phyloP scores from a whole-genome alignment of 2,113 vertebrate species.

The Amia ocellicauda region DNA sequence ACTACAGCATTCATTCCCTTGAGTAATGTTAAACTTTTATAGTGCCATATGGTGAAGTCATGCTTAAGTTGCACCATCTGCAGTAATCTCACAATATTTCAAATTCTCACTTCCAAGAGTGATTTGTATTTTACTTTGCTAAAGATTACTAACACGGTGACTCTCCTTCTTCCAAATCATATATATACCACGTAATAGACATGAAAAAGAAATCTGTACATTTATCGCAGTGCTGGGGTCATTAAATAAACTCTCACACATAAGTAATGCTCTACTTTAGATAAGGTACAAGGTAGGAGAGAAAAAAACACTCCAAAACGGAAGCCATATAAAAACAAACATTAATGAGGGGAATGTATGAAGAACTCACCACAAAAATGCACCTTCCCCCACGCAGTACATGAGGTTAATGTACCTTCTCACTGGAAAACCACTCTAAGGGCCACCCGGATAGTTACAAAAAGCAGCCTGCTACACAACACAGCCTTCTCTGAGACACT shows the following conservation, averaged over 20 bases:
- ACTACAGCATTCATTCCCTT: constrained; percentile 19
- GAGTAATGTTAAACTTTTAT: constrained; percentile 21
- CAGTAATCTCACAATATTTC: constrained; percentile 17
- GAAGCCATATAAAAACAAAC: constrained; percentile 32
- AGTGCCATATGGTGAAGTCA: constrained; percentile 15
- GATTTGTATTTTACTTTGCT: neutral
- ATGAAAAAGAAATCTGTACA: no score
- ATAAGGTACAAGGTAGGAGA: neutral
- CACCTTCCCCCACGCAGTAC: constrained; percentile 15
- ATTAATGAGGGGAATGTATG: constrained; percentile 20
- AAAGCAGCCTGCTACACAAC: neutral
- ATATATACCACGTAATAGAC: no score
- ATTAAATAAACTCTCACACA: no score
- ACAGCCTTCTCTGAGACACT: neutral
- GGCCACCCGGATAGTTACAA: constrained; percentile 13
- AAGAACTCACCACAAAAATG: constrained; percentile 15
- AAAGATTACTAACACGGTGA: neutral
- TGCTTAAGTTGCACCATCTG: constrained; percentile 15
- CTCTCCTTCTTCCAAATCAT: neutral
- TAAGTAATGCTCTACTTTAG: no score
- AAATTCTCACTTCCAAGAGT: neutral
- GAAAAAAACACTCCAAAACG: neutral
- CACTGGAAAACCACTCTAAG: neutral
- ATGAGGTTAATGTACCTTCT: constrained; percentile 14
- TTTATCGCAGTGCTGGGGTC: no score